Percentiles rank a stretch among this genome's conserved stretches.
Evolutionary conservation across 2,888 invertebrate species (phyloP).

Genomic region (Protophormia terraenovae): DNA sequence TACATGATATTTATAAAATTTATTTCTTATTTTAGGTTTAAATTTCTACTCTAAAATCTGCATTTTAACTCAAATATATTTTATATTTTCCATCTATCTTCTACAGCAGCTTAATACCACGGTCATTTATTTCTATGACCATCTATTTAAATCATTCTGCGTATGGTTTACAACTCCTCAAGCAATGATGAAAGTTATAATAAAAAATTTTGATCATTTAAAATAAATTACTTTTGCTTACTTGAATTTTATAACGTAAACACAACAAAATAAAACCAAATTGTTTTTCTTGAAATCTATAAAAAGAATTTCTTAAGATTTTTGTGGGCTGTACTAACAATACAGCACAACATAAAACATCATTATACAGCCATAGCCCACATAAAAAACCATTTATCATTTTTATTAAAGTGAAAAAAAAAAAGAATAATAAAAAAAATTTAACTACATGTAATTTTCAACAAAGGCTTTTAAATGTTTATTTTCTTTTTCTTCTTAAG

Average conservation of each 20-base stretch:
- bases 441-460: too few relatives aligned
- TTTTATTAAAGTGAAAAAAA: not conserved
- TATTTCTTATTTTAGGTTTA: too few relatives aligned
- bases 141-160: not conserved
- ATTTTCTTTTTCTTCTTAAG: not conserved
- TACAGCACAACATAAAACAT: too few relatives aligned
- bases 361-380: not conserved
- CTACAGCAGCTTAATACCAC: not conserved
- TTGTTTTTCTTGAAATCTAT: not conserved
- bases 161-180: not conserved
- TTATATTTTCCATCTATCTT: too few relatives aligned
- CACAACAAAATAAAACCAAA: not conserved
- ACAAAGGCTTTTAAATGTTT: not conserved
- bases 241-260: not conserved
- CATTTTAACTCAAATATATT: too few relatives aligned
- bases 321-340: not conserved
- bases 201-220: not conserved
- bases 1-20: too few relatives aligned
- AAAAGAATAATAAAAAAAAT: too few relatives aligned
- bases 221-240: not conserved
- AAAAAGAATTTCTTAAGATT: not conserved
- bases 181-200: not conserved
- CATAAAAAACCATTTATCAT: constrained; percentile 44
- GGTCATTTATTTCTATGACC: not conserved
- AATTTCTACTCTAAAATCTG: too few relatives aligned